Evolutionary conservation across 1,140 invertebrate species (phyloP).

Genomic region (Drosophila rhopaloa): DNA sequence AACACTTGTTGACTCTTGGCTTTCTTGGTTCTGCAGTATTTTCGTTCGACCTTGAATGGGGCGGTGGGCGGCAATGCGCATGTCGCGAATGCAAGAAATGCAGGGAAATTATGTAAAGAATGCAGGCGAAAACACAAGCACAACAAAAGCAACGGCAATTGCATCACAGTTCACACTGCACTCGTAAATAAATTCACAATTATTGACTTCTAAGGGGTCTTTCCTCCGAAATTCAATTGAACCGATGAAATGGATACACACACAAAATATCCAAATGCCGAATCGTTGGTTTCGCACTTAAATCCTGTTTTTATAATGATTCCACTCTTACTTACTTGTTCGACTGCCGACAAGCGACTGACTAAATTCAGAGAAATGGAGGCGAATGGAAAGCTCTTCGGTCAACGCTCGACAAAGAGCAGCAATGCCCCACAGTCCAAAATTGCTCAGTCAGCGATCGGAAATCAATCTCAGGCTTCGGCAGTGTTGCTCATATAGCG

Average conservation of each 20-base stretch:
- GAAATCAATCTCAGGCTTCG: slow-evolving; percentile 27
- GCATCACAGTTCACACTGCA: slow-evolving; percentile 45
- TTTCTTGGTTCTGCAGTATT: slow-evolving; percentile 33
- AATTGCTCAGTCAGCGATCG: slow-evolving; percentile 41
- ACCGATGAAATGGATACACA: slow-evolving; percentile 28
- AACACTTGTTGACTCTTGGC: slow-evolving; percentile 64
- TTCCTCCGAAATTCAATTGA: slow-evolving; percentile 16
- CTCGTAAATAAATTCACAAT: slow-evolving; percentile 10
- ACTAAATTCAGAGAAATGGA: slow-evolving; percentile 36
- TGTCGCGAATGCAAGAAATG: slow-evolving; percentile 54
- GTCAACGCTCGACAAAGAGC: slow-evolving; percentile 42
- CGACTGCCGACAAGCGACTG: slow-evolving; percentile 55
- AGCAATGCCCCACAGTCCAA: slow-evolving; percentile 1
- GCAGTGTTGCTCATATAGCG: background rate
- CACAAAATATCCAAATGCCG: slow-evolving; percentile 6
- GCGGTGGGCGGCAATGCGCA: slow-evolving; percentile 53
- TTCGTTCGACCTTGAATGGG: slow-evolving; percentile 56
- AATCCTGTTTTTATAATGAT: slow-evolving; percentile 1
- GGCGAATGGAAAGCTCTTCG: slow-evolving; percentile 30
- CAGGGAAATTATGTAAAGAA: slow-evolving; percentile 69
- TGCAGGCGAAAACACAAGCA: slow-evolving; percentile 32
- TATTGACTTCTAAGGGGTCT: background rate
- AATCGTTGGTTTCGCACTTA: slow-evolving; percentile 1
- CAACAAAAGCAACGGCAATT: slow-evolving; percentile 37
- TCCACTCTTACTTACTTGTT: slow-evolving; percentile 45